Evolutionary conservation across 2,113 vertebrate species (phyloP).

Genomic region (Plestiodon gilberti): DNA sequence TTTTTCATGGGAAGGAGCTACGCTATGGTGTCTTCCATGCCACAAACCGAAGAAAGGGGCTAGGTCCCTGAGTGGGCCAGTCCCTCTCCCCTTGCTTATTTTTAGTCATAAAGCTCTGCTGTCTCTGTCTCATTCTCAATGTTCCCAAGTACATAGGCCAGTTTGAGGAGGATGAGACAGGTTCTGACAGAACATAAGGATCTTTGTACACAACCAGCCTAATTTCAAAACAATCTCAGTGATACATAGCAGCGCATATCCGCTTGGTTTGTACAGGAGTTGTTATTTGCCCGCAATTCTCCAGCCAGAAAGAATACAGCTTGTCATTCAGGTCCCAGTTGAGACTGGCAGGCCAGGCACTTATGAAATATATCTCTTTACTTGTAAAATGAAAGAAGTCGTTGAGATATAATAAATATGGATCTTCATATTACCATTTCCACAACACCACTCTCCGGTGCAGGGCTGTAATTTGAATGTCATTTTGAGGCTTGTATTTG

Average conservation of each 20-base stretch:
- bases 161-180: background rate
- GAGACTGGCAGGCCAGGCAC: background rate
- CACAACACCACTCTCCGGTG: slow-evolving; percentile 9
- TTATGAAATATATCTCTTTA: slow-evolving; percentile 17
- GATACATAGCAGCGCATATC: background rate
- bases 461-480: slow-evolving; percentile 20
- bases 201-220: background rate
- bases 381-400: slow-evolving; percentile 16
- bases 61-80: too few species aligned
- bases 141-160: background rate
- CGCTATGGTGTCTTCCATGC: background rate
- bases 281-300: background rate
- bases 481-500: background rate
- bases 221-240: background rate
- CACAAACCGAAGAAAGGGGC: background rate
- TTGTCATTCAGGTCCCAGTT: slow-evolving; percentile 1
- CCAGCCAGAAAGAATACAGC: background rate
- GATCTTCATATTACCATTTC: slow-evolving; percentile 19
- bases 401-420: slow-evolving; percentile 27
- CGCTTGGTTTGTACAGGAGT: background rate
- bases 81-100: background rate
- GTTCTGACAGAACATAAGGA: background rate
- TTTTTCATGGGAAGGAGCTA: background rate
- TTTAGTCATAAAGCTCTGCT: background rate
- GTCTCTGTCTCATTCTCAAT: background rate